These are phyloP conservation scores for Drosophila orosa DNA, from an alignment of 1,140 invertebrate species.

Conservation along the genomic window DNA sequence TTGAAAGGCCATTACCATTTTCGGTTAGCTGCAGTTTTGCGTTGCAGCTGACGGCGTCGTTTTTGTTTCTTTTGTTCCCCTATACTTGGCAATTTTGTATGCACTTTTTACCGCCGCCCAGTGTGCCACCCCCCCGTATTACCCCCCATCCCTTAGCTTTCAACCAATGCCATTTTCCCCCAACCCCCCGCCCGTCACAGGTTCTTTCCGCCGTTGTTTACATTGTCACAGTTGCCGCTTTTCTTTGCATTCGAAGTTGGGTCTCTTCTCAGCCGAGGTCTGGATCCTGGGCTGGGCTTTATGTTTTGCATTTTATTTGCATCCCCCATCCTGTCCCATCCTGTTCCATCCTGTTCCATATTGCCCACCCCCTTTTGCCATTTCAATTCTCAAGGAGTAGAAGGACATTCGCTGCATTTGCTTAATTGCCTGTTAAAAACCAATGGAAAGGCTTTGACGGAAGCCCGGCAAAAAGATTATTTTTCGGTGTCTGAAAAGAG, in stretches of 20 bases:
- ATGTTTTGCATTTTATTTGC: slow-evolving; percentile 78
- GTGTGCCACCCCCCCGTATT: background rate
- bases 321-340: slow-evolving; percentile 17
- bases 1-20: slow-evolving; percentile 76
- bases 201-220: slow-evolving; percentile 69
- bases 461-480: slow-evolving; percentile 1
- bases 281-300: slow-evolving; percentile 50
- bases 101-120: slow-evolving; percentile 62
- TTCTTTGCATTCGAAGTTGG: slow-evolving; percentile 73
- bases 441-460: background rate
- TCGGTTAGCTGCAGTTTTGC: slow-evolving; percentile 64
- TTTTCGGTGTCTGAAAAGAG: slow-evolving; percentile 1
- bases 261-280: slow-evolving; percentile 23
- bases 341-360: too few relatives aligned
- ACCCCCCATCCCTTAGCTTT: background rate
- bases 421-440: slow-evolving; percentile 64
- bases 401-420: slow-evolving; percentile 59
- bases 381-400: slow-evolving; percentile 21
- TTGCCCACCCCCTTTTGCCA: background rate
- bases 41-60: slow-evolving; percentile 52
- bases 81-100: slow-evolving; percentile 76
- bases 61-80: slow-evolving; percentile 73
- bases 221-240: slow-evolving; percentile 80
- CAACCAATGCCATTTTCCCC: slow-evolving; percentile 2
- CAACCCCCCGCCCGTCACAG: background rate